Percentiles rank a stretch among this genome's conserved stretches.
phyloP scores from a whole-genome alignment of 2,797 vertebrate genomes.

The Crocidura indochinensis region DNA sequence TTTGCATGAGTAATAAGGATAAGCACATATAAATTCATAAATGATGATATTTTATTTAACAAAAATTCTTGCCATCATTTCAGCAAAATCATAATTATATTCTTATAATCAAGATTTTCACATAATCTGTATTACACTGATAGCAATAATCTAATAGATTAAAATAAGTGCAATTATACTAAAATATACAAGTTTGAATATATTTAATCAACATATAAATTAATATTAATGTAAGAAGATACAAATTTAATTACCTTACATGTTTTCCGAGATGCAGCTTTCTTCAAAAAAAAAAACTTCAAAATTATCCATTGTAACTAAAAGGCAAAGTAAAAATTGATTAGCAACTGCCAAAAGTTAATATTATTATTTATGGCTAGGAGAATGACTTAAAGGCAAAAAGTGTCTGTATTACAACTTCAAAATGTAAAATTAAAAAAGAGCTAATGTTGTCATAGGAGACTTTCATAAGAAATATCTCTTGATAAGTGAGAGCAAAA shows the following conservation, averaged over 20 bases:
- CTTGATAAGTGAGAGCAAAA: not conserved
- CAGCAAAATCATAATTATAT: conserved; percentile 40
- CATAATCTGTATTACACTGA: conserved; percentile 26
- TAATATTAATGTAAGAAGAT: conserved; percentile 7
- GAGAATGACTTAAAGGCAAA: too few species aligned
- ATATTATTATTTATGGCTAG: too few species aligned
- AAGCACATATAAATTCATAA: not conserved
- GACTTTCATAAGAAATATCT: not conserved
- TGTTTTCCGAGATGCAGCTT: conserved; percentile 43
- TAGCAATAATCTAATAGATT: conserved; percentile 55
- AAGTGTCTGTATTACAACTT: not conserved
- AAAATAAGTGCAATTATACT: conserved; percentile 59
- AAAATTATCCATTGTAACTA: conserved; percentile 19
- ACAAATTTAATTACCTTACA: conserved; percentile 45
- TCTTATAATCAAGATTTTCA: conserved; percentile 41
- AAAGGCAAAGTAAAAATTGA: conserved; percentile 38
- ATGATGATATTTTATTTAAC: conserved; percentile 6
- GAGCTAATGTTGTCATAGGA: not conserved
- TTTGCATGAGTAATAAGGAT: conserved; percentile 3
- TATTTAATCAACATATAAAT: conserved; percentile 55
- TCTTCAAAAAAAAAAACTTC: conserved; percentile 48
- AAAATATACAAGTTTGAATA: conserved; percentile 52
- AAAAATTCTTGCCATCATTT: conserved; percentile 38
- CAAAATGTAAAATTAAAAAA: not conserved
- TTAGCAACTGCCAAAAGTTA: conserved; percentile 46